These are phyloP conservation scores for Drosophila nebulosa DNA, from an alignment of 1,140 invertebrate species.

Conservation along the genomic window DNA sequence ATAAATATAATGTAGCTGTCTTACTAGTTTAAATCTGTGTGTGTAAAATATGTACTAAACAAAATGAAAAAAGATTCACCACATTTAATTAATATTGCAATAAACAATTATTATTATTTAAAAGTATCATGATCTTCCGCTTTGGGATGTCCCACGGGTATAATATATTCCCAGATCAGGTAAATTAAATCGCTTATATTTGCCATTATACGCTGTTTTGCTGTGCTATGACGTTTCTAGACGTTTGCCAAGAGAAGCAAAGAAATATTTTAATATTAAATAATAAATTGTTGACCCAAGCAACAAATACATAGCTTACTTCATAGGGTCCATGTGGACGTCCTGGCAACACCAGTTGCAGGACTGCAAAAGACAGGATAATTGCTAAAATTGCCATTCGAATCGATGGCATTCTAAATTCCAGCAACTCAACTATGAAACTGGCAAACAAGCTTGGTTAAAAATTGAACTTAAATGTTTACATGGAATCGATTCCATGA, in stretches of 20 bases:
- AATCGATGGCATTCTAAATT: not conserved
- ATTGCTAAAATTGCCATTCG: not conserved
- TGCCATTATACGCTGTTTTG: not conserved
- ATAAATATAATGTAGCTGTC: not conserved
- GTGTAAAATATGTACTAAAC: constrained; percentile 8
- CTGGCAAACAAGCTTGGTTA: not conserved
- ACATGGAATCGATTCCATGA: too few species aligned
- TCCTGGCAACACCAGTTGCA: not conserved
- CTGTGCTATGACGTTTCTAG: constrained; percentile 1
- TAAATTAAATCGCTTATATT: not conserved
- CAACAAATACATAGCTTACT: not conserved
- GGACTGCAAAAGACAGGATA: not conserved
- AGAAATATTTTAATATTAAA: too few species aligned
- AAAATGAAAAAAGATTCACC: not conserved
- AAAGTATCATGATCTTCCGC: not conserved
- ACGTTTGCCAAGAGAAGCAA: too few species aligned
- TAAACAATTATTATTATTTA: constrained; percentile 1
- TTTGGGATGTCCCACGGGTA: not conserved
- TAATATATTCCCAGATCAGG: not conserved
- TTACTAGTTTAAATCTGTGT: constrained; percentile 10
- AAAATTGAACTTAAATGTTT: not conserved
- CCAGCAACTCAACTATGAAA: not conserved
- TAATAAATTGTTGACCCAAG: too few species aligned
- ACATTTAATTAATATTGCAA: constrained; percentile 6
- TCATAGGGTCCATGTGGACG: not conserved